Evolutionary conservation across 2,113 vertebrate genomes (phyloP).

Genomic region (Lepus timidus): DNA sequence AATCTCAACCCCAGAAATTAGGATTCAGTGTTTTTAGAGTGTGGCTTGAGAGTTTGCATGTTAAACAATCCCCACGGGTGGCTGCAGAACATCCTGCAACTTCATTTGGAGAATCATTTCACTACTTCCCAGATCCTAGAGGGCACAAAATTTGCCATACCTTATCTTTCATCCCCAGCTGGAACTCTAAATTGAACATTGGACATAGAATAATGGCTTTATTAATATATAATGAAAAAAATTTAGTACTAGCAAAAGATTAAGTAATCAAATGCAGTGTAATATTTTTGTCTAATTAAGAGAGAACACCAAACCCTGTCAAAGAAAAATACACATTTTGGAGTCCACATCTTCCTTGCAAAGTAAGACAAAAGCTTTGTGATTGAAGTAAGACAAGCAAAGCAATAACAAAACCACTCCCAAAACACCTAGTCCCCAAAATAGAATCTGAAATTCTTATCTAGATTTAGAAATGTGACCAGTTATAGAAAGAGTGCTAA

Average conservation of each 20-base stretch:
- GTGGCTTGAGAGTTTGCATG: not conserved
- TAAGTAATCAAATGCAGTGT: slow-evolving; percentile 34
- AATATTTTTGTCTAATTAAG: slow-evolving; percentile 59
- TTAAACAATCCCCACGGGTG: not conserved
- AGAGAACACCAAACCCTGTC: not conserved
- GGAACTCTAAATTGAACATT: slow-evolving; percentile 6
- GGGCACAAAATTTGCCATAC: not conserved
- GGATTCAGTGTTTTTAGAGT: not conserved
- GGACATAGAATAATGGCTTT: slow-evolving; percentile 22
- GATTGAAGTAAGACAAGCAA: slow-evolving; percentile 46
- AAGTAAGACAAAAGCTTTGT: slow-evolving; percentile 45
- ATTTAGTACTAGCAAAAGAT: slow-evolving; percentile 51
- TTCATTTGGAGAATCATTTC: slow-evolving; percentile 60
- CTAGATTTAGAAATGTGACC: slow-evolving; percentile 13
- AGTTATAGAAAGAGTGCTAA: not conserved
- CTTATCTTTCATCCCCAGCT: slow-evolving; percentile 18
- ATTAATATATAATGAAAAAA: slow-evolving; percentile 47
- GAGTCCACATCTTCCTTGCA: slow-evolving; percentile 6
- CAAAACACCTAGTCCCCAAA: slow-evolving; percentile 27
- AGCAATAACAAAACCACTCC: slow-evolving; percentile 31
- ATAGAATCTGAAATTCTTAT: slow-evolving; percentile 41
- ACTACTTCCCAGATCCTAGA: not conserved
- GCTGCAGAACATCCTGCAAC: slow-evolving; percentile 13
- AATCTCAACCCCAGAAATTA: slow-evolving; percentile 2
- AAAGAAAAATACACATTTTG: slow-evolving; percentile 49